Base-by-base conservation (phyloP, 2,113 vertebrate genomes). In the Phainopepla nitens region DNA sequence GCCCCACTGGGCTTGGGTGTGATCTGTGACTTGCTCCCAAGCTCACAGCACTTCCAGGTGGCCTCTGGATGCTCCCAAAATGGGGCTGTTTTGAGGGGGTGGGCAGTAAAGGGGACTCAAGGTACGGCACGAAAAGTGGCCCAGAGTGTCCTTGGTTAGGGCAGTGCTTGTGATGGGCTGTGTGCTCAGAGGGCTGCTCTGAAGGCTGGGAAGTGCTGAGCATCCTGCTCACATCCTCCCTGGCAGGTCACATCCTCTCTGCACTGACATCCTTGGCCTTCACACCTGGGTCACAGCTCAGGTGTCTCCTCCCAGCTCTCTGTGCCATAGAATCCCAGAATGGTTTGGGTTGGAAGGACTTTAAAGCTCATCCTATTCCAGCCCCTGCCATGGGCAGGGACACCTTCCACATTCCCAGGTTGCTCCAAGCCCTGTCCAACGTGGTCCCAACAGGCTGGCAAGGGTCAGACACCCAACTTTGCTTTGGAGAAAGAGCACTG, bases 51-150 rank as follows among this genome's bases (percentile, higher is more conserved):
- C 54, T 44, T 61, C 45, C 42, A 39, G 1, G 12, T 60, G 10
- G 10, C n/a, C 60, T 56, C 71, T 45, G 11, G 42, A 1, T 58
- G 33, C 35, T 75, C 65, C 73, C 35, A 36, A 39, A 66, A 19
- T 0, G 5, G 72, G 13, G 10, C 17, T 62, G 1, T 39, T 29
- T 23, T 0, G 1, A 6, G 18, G 47, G 54, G 6, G 4, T 5
- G 33, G 44, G 75, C 65, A 60, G 56, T 24, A 17, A 27, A 53
- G 28, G 41, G 23, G 31, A 28, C 0, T 2, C 23, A 6, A 17
- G 47, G 22, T 28, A 56, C 0, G 4, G 21, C 45, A 27, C 1
- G 1, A 31, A 5, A 54, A 22, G 39, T 12, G 14, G 4, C 0
- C 0, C 1, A 0, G 39, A 22, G 17, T 36, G 28, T 54, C 10